A percentile compares a stretch with the other conserved stretches of the same genome.
Conservation (phyloP, 2,888 invertebrate genomes). For the Sisyra terminalis region DNA sequence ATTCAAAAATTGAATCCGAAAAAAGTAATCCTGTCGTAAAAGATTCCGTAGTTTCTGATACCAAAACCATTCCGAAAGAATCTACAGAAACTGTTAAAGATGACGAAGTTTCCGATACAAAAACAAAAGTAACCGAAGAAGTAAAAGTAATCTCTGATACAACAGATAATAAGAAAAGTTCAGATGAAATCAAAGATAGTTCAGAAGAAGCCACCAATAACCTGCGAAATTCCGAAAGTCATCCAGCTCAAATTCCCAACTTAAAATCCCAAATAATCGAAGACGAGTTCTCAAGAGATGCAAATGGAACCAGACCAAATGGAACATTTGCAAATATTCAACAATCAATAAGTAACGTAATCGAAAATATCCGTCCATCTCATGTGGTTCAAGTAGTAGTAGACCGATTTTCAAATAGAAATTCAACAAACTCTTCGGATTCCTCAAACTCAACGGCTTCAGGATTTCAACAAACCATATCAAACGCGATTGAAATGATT, state of each 20-base stretch:
- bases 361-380: conserved; percentile 3
- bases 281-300: neutral
- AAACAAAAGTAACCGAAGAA: neutral
- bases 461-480: neutral
- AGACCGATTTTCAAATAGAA: neutral
- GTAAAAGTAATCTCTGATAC: neutral
- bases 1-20: too few species aligned
- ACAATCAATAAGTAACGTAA: conserved; percentile 3
- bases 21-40: too few species aligned
- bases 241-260: conserved; percentile 5
- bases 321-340: conserved; percentile 2
- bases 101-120: neutral
- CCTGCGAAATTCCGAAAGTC: conserved; percentile 5
- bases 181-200: neutral
- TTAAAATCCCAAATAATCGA: neutral
- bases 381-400: conserved; percentile 4
- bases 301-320: neutral
- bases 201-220: too few species aligned
- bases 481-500: conserved; percentile 4
- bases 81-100: too few species aligned
- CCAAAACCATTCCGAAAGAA: too few species aligned
- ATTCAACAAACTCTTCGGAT: neutral
- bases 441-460: neutral
- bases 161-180: neutral
- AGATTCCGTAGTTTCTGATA: too few species aligned